Evolutionary conservation across 2,888 invertebrate species (phyloP), one percentile per base, ranked within the genome.

Genomic region (Pollenia amentaria): DNA sequence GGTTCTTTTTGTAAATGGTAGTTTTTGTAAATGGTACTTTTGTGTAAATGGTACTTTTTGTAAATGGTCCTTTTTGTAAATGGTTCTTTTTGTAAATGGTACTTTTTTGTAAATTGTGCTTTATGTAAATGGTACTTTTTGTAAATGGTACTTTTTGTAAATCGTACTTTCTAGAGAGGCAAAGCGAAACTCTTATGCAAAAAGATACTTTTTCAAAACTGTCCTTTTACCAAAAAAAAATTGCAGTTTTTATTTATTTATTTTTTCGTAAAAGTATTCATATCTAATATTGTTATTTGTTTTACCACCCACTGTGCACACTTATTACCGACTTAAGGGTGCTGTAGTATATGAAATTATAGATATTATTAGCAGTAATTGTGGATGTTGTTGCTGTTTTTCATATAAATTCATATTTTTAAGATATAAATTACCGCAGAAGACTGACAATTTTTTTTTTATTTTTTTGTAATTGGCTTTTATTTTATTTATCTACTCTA

Each of bases 401-500:
- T 46, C n/a, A 46, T 46, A 65, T 72, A 60, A 46, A 55, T 70
- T 62, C 18, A 55, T 81, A n/a, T 53, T 79, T 76, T 76, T 72
- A 72, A 80, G 76, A 87, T 83, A 87, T 84, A 87, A 87, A 87
- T 87, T 87, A 84, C 87, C 84, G 46, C 84, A 87, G 70, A 87
- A 73, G 65, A 46, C 64, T 69, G 16, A 60, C 29, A 8, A 67
- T 67, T 42, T 51, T 10, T 10, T 51, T 65, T 18, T 48, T 75
- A 44, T 80, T 53, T 62, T 62, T 38, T 38, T 29, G 29, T 29
- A 29, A 29, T 29, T 29, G 29, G 10, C n/a, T 16, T 67, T 53
- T 8, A 76, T 40, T 84, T 53, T 67, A 73, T 86, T 80, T 72
- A 84, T 84, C 79, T 78, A 72, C 82, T 85, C 81, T 89, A 92